Evolutionary conservation across 2,888 invertebrate genomes (phyloP).

Genomic region (Folsomia candida): DNA sequence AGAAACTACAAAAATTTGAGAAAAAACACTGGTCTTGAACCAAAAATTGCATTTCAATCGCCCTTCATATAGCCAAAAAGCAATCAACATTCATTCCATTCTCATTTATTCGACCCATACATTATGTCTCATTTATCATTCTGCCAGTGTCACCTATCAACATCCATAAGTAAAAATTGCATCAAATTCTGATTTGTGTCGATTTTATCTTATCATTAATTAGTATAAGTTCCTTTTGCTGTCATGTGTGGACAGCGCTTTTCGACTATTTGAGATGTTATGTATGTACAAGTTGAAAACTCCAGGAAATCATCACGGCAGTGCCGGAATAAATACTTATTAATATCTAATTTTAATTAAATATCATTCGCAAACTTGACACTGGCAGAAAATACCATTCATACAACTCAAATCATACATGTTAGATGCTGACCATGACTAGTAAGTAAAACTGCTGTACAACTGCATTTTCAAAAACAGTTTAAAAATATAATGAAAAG

Average conservation of each 20-base stretch:
- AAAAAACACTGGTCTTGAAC: slow-evolving; percentile 48
- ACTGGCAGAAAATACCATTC: slow-evolving; percentile 40
- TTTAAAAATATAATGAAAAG: neutral
- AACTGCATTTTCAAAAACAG: neutral
- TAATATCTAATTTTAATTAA: neutral
- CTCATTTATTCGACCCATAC: slow-evolving; percentile 47
- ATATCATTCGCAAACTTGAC: neutral
- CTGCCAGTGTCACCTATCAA: slow-evolving; percentile 40
- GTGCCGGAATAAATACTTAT: no score
- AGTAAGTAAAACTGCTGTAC: neutral
- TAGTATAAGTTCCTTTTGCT: no score
- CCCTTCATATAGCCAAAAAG: slow-evolving; percentile 48
- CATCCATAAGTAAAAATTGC: neutral
- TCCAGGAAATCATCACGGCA: no score
- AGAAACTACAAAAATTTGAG: slow-evolving; percentile 26
- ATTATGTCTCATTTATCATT: slow-evolving; percentile 35
- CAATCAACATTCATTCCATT: slow-evolving; percentile 44
- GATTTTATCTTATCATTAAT: no score
- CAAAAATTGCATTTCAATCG: slow-evolving; percentile 50
- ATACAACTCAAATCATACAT: slow-evolving; percentile 20
- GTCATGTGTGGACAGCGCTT: no score
- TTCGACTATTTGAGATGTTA: neutral
- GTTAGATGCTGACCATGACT: slow-evolving; percentile 13
- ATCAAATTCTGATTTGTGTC: neutral
- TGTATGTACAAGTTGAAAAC: neutral